Evolutionary conservation across 1,140 invertebrate genomes (phyloP).

Genomic region (Ceratosolen fusciceps): DNA sequence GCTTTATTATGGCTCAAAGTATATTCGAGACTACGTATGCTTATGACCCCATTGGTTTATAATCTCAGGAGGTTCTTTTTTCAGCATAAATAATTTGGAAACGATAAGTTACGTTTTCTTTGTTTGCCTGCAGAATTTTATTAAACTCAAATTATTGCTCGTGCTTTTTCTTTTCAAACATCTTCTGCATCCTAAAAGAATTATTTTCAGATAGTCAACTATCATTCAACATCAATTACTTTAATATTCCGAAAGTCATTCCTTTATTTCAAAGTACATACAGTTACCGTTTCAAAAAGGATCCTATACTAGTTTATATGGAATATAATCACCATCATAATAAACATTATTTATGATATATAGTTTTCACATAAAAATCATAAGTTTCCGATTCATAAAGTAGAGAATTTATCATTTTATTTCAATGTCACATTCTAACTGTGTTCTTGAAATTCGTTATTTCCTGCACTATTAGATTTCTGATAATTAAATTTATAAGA

Average conservation of each 20-base stretch:
- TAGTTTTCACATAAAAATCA: too few species aligned
- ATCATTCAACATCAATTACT: neutral
- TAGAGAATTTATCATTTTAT: too few species aligned
- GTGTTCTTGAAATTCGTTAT: too few species aligned
- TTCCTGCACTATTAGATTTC: too few species aligned
- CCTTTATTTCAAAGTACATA: neutral
- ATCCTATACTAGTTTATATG: too few species aligned
- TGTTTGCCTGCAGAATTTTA: neutral
- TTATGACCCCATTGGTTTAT: too few species aligned
- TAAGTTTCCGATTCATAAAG: too few species aligned
- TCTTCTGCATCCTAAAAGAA: neutral
- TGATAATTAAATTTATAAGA: too few species aligned
- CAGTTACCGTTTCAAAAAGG: neutral
- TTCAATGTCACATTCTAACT: too few species aligned
- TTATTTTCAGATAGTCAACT: neutral
- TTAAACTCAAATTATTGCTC: neutral
- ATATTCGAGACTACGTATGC: neutral
- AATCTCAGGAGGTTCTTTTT: neutral
- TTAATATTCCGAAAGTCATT: neutral
- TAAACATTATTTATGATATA: too few species aligned
- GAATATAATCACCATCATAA: too few species aligned
- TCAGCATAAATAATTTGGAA: neutral
- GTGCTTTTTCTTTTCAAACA: neutral
- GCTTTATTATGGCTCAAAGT: neutral
- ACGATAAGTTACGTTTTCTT: too few species aligned